Evolutionary conservation across 2,113 vertebrate genomes (phyloP), one percentile per base, ranked within the genome.

Genomic region (Tamias sibiricus): DNA sequence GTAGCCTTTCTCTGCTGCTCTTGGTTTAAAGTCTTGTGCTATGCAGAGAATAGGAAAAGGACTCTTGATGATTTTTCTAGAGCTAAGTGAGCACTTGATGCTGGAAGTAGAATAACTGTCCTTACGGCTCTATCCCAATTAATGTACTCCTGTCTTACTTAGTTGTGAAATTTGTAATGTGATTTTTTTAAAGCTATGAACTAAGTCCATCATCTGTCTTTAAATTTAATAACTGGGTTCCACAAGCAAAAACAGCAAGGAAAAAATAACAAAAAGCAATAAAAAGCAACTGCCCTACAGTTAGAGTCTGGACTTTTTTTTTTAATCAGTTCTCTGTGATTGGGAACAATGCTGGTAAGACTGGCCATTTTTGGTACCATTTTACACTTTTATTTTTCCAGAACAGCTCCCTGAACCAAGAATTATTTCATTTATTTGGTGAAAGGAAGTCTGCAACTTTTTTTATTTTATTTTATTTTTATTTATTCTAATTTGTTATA

Each of bases 181-280:
- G 68, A 62, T 79, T 49, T 79, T 49, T 93, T 77, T 79, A 93
- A 96, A 94, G 8, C 59, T 81, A 72, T 10, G 1, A 42, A 40
- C 44, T 72, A 62, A 44, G 75, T 71, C 30, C 26, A 90, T 76
- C 8, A 1, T 68, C 66, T 84, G 5, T 52, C 69, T 77, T 30
- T 72, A 97, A 84, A 87, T 92, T 92, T 76, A 93, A 69, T 96
- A 72, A 76, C 42, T 84, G 42, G 62, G 8, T 24, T 93, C 42
- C 62, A 57, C 17, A 42, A 81, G 37, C 32, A 93, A 95, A 94
- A 93, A 62, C 0, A 12, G 9, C 66, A 81, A 74, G 37, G 26
- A 28, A 76, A 64, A 72, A 69, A 76, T 42, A 95, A 90, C 19
- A 88, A 90, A 93, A 93, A 64, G 35, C 66, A 68, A 59, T 81